Evolutionary conservation across 2,797 vertebrate species (phyloP).

Genomic region (Syngnathus acus): DNA sequence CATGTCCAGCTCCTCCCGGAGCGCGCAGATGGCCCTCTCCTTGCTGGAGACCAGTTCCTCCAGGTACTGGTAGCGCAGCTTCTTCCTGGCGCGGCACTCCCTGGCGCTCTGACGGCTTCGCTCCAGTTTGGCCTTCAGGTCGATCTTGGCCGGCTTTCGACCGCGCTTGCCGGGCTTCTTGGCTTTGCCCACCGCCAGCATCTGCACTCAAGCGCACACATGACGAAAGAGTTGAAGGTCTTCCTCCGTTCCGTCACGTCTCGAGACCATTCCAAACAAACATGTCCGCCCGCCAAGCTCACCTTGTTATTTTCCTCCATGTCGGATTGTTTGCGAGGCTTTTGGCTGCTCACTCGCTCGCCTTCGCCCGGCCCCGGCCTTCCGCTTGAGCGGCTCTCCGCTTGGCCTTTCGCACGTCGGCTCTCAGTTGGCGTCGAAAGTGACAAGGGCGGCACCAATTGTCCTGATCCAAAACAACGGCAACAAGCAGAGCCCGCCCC

Average conservation of each 20-base stretch:
- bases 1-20: slow-evolving; percentile 96
- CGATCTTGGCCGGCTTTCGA: slow-evolving; percentile 93
- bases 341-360: not conserved
- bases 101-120: slow-evolving; percentile 91
- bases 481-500: no score
- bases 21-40: slow-evolving; percentile 90
- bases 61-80: slow-evolving; percentile 93
- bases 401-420: no score
- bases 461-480: no score
- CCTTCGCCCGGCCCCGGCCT: no score
- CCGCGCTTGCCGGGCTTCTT: slow-evolving; percentile 96
- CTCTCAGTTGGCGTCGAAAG: no score
- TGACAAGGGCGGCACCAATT: no score
- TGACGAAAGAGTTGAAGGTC: no score
- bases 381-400: no score
- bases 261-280: not conserved
- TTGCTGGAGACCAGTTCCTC: slow-evolving; percentile 94
- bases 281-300: not conserved
- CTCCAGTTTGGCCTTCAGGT: slow-evolving; percentile 95
- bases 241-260: not conserved
- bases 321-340: not conserved
- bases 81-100: slow-evolving; percentile 93
- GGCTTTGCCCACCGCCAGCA: slow-evolving; percentile 81
- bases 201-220: slow-evolving; percentile 51
- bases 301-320: slow-evolving; percentile 4